Base-by-base conservation (phyloP, 2,888 invertebrate species). In the Marronus borbonicus region DNA sequence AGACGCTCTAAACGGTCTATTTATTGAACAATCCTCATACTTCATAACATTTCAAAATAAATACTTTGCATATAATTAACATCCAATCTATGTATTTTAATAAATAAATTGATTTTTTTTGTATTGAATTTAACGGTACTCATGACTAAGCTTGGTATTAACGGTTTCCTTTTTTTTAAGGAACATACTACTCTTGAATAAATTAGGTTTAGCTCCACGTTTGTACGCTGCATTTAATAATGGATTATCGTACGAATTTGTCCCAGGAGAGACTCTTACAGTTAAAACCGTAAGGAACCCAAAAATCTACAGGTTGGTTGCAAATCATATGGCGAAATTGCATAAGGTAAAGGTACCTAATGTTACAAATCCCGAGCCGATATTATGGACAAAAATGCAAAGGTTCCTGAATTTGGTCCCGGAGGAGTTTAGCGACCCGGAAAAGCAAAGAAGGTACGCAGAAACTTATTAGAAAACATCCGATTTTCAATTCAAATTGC, bases 221-320 rank as follows among this genome's bases (percentile, higher is more conserved):
- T 90, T 99, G 65, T 97, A 96, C 90, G 98, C 96, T 69, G 94
- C 94, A 66, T 99, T 99, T 89, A 91, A 93, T 83, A 99, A 99
- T 91, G 99, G 99, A 12, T 90, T 99, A 82, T 95, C 95, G 58
- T 99, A 98, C 88, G 94, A 96, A 88, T 96, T 93, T 87, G 92
- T 94, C 81, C 94, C 95, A 81, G 99, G 99, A 65, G 91, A 91
- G 79, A 95, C 95, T n/a, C 89, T 97, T 24, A 93, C 91, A 80
- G 88, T 90, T 20, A 90, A 92, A 60, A 92, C 91, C 80, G 94
- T 96, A 5, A 88, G 90, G 75, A 88, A 92, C 81, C 91, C 92
- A 10, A 90, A 91, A 82, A 91, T 97, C 82, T 96, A 94, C 90
- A 90, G 90, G 50, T 88, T 95, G 80, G 92, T 98, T 14, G 97